Conservation (phyloP, 2,797 vertebrate species). For the Pteropus rufus region DNA sequence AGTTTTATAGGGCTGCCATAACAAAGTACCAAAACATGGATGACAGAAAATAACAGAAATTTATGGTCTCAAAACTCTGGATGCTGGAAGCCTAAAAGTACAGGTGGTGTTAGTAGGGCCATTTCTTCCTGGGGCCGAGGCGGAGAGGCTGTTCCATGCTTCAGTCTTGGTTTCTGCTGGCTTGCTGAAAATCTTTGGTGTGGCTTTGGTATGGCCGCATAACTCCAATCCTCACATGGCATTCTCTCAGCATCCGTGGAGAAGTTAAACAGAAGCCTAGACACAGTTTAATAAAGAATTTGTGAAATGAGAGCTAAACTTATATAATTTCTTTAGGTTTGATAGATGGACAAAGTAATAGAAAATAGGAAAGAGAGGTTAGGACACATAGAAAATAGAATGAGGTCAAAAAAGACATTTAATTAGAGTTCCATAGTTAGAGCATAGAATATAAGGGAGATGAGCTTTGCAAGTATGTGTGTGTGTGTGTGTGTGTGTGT, state of each 20-base stretch:
- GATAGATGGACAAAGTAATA: background rate
- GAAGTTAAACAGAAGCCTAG: background rate
- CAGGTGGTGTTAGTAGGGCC: background rate
- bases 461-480: background rate
- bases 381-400: background rate
- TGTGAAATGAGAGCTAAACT: background rate
- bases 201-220: background rate
- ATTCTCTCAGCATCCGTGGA: too few relatives aligned
- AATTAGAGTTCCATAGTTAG: background rate
- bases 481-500: too few relatives aligned
- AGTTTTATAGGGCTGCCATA: background rate
- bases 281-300: background rate
- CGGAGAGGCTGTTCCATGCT: background rate
- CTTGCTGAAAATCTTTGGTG: background rate
- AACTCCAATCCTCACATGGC: background rate
- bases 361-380: background rate
- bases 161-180: background rate
- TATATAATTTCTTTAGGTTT: background rate
- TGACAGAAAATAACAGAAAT: background rate
- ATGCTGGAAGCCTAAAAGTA: background rate
- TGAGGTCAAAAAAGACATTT: background rate
- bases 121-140: background rate
- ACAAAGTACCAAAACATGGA: background rate
- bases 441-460: background rate
- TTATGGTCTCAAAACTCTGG: background rate